Evolutionary conservation across 2,113 vertebrate species (phyloP), one percentile per base, ranked within the genome.

Genomic region (Puntigrus tetrazona): DNA sequence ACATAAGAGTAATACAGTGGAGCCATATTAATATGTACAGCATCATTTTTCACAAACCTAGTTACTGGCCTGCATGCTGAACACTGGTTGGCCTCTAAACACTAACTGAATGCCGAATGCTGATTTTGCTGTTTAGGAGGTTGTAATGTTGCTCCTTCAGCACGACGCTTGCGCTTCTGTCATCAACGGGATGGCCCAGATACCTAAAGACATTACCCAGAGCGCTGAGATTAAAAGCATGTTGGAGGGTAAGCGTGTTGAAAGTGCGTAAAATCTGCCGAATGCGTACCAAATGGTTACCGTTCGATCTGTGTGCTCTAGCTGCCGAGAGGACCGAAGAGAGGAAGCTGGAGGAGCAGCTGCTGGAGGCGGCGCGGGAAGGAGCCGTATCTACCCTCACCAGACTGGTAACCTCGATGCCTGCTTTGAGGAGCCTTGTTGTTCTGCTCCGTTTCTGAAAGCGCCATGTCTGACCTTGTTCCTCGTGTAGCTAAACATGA

Each of bases 291-390:
- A 36, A 22, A 27, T 41, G 55, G 8, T 34, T 22, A 16, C 22
- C 77, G 5, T 57, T 63, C 20, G 1, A 74, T 55, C 63, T 63
- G 72, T 14, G 38, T 8, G 76, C 52, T 87, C 89, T 86, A 99
- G 97, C 97, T 85, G 97, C 97, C 74, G 96, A 97, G 93, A 94
- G 96, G 43, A 99, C 98, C 3, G 97, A 99, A 82, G 96, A 97
- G 93, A 96, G 96, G 85, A 98, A 98, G 82, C 91, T 95, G 65
- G 97, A 99, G 91, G 97, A 98, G 85, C 85, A 95, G 70, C 95
- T 99, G 74, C 85, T 98, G 87, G 95, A 94, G 85, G 96, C 97
- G 70, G 95, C 96, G 22, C 94, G 97, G 88, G 98, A 99, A 87
- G 97, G 98, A 52, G 94, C 95, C 84, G 86, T 94, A 1, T 89